Conservation (phyloP, 2,888 invertebrate genomes). For the Leucania comma region DNA sequence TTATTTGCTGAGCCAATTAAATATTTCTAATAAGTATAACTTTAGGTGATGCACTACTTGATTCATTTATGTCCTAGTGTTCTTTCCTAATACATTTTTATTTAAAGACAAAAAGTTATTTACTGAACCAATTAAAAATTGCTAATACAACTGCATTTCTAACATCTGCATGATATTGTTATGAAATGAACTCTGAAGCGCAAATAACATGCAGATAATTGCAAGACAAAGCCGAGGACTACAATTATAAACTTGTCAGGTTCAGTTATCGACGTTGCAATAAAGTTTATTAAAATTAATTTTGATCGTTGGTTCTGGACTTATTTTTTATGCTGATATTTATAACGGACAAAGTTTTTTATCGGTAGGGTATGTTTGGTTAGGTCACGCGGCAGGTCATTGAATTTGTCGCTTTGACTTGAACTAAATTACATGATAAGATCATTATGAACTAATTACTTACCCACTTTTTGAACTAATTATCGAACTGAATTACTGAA, state of each 20-base stretch:
- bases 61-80: too few relatives aligned
- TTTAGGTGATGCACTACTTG: too few relatives aligned
- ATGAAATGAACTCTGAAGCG: constrained; percentile 29
- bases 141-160: constrained; percentile 9
- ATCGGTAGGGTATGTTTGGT: too few relatives aligned
- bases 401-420: too few relatives aligned
- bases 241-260: constrained; percentile 37
- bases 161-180: neutral
- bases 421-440: too few relatives aligned
- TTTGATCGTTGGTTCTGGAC: neutral
- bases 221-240: constrained; percentile 17
- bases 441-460: too few relatives aligned
- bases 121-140: constrained; percentile 21
- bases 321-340: neutral
- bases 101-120: too few relatives aligned
- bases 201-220: constrained; percentile 37
- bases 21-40: constrained; percentile 7
- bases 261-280: constrained; percentile 21
- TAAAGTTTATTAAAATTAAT: constrained; percentile 25
- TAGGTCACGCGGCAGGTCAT: too few relatives aligned
- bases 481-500: neutral
- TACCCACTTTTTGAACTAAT: too few relatives aligned
- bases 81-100: too few relatives aligned
- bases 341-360: neutral
- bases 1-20: constrained; percentile 18